Conservation (phyloP, 2,113 vertebrate species). For the Pandion haliaetus region DNA sequence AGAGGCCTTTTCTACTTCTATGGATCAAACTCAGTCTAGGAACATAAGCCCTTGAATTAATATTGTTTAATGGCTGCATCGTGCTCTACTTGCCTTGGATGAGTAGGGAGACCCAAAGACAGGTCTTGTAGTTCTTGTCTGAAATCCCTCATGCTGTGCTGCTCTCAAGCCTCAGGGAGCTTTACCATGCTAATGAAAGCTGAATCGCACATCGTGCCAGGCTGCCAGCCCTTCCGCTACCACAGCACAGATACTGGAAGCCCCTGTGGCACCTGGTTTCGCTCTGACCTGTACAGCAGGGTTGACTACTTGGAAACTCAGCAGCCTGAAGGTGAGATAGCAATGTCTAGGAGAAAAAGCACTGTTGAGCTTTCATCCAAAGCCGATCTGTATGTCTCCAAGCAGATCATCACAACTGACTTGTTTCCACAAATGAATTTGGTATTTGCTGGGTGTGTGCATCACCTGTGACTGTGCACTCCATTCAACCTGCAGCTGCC, state of each 20-base stretch:
- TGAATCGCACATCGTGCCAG: background rate
- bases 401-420: background rate
- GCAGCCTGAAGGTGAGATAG: background rate
- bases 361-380: background rate
- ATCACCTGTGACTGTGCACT: fast-evolving
- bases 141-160: background rate
- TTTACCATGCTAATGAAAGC: background rate
- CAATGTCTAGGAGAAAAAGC: background rate
- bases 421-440: background rate
- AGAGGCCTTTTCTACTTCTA: background rate
- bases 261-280: background rate
- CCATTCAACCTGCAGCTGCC: background rate
- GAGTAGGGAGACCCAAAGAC: background rate
- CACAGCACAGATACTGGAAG: background rate
- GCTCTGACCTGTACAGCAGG: background rate
- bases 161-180: background rate
- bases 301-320: background rate
- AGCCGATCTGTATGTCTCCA: background rate
- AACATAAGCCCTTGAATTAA: background rate
- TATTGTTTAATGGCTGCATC: background rate
- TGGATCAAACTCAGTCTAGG: background rate
- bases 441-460: background rate
- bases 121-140: background rate
- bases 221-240: background rate
- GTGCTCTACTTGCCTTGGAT: background rate